These are phyloP conservation scores for Dicyrtomina minuta DNA, from an alignment of 2,888 invertebrate genomes.

Conservation along the genomic window DNA sequence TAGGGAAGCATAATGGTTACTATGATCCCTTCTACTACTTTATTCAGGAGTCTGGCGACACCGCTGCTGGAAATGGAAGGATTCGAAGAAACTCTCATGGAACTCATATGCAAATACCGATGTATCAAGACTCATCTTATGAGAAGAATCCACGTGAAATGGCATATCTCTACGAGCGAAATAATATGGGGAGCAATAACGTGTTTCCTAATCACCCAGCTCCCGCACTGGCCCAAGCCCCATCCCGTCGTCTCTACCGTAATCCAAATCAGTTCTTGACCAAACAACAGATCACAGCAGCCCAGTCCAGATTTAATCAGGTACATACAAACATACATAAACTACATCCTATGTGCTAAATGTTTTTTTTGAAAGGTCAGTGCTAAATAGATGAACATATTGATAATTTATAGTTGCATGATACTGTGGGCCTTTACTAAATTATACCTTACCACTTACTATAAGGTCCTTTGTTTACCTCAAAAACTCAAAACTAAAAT, in stretches of 20 bases:
- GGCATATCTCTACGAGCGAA: constrained; percentile 8
- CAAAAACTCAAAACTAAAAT: no score
- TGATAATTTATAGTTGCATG: background rate
- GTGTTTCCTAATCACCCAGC: constrained; percentile 9
- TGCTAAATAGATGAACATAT: background rate
- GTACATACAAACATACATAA: constrained; percentile 6
- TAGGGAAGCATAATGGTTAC: background rate
- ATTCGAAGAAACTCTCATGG: constrained; percentile 16
- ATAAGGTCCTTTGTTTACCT: background rate
- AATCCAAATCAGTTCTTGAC: constrained; percentile 49
- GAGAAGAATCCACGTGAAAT: background rate
- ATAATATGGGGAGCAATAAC: constrained; percentile 13
- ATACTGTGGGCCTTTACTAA: background rate
- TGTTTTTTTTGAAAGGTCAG: no score
- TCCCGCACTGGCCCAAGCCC: background rate
- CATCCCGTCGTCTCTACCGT: background rate
- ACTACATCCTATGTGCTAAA: background rate
- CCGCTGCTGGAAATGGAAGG: background rate
- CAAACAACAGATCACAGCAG: constrained; percentile 38
- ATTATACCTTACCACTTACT: background rate
- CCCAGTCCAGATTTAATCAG: constrained; percentile 10
- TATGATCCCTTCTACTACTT: constrained; percentile 19
- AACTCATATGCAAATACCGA: background rate
- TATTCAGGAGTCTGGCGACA: background rate
- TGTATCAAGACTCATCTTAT: background rate